phyloP scores from a whole-genome alignment of 2,113 vertebrate genomes.

The Fregata magnificens region DNA sequence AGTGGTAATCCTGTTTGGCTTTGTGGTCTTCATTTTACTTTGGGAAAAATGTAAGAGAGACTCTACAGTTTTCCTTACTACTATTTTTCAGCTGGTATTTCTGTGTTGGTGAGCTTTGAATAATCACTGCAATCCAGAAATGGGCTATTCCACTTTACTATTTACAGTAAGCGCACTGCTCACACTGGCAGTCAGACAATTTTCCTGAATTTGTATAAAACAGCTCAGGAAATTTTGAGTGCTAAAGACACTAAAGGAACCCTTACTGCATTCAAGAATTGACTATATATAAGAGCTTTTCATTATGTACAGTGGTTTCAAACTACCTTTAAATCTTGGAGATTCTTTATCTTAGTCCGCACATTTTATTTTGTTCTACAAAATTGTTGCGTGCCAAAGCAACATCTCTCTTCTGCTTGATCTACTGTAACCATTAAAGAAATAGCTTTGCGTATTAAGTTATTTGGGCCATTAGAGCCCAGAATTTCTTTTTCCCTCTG shows the following conservation, averaged over 20 bases:
- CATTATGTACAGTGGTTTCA: not conserved
- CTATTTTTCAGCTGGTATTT: slow-evolving; percentile 9
- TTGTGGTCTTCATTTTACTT: not conserved
- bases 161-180: not conserved
- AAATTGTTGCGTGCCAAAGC: not conserved
- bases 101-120: not conserved
- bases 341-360: not conserved
- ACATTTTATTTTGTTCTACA: not conserved
- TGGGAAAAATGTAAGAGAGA: not conserved
- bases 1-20: not conserved
- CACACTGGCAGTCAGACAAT: not conserved
- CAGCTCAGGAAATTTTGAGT: not conserved
- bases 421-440: not conserved
- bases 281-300: not conserved
- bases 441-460: not conserved
- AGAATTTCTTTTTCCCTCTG: not conserved
- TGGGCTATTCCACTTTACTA: not conserved
- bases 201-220: slow-evolving; percentile 10
- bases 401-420: not conserved
- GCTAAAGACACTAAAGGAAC: not conserved
- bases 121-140: not conserved
- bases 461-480: not conserved
- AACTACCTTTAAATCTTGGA: not conserved
- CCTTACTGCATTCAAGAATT: not conserved
- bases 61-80: not conserved